Conservation (phyloP, 2,888 invertebrate species). For the Mythimna loreyi region DNA sequence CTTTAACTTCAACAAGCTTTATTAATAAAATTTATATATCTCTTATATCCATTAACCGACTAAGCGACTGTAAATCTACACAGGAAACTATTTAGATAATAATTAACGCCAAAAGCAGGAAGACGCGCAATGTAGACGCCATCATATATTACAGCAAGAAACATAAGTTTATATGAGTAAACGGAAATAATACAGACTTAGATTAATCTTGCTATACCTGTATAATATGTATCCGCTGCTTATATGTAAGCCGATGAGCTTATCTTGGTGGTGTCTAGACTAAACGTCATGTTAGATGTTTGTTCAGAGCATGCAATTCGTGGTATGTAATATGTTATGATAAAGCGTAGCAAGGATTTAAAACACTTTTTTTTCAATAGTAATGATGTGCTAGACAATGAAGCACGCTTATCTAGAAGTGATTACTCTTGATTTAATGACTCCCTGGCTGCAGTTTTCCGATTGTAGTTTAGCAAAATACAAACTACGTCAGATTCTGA, state of each 20-base stretch:
- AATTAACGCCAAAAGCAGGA: slow-evolving; percentile 47
- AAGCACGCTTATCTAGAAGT: no score
- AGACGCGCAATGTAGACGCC: slow-evolving; percentile 36
- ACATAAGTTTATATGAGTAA: slow-evolving; percentile 37
- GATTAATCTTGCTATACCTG: slow-evolving; percentile 41
- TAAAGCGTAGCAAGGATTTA: no score
- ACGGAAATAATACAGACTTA: slow-evolving; percentile 56
- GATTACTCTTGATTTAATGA: no score
- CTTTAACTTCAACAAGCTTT: background rate
- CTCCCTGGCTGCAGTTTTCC: no score
- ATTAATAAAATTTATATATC: background rate
- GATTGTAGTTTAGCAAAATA: no score
- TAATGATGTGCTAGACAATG: no score
- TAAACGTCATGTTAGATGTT: slow-evolving; percentile 6
- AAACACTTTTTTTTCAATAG: no score
- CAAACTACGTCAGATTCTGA: background rate
- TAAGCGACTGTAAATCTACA: slow-evolving; percentile 16
- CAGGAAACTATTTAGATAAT: slow-evolving; percentile 47
- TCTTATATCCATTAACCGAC: background rate
- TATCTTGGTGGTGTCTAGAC: slow-evolving; percentile 33
- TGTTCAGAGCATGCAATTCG: background rate
- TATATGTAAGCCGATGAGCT: slow-evolving; percentile 12
- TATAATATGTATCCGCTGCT: slow-evolving; percentile 28
- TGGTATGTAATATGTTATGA: background rate
- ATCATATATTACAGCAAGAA: slow-evolving; percentile 36